Percentiles rank a stretch among this genome's conserved stretches.
phyloP scores from a whole-genome alignment of 2,797 vertebrate genomes.

The Staurois parvus region DNA sequence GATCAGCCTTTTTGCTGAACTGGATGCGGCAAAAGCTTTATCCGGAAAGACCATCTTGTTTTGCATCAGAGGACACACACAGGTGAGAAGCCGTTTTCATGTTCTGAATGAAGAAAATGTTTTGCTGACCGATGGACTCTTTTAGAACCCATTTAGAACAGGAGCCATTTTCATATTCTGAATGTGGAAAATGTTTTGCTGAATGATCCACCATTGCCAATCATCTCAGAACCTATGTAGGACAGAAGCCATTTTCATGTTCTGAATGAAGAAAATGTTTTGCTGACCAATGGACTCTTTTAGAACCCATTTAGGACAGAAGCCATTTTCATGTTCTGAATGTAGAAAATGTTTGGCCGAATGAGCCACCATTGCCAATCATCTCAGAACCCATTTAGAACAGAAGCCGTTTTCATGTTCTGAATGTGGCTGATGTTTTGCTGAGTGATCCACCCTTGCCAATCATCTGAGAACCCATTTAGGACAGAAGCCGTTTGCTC shows the following conservation, averaged over 20 bases:
- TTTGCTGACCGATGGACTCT: background rate
- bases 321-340: too few species aligned
- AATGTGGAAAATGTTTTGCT: too few species aligned
- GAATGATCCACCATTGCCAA: too few species aligned
- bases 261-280: background rate
- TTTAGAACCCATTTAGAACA: background rate
- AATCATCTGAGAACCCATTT: background rate
- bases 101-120: background rate
- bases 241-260: background rate
- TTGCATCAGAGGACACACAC: background rate
- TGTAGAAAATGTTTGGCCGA: too few species aligned
- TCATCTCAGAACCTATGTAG: too few species aligned
- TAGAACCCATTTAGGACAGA: background rate
- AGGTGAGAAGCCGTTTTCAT: background rate
- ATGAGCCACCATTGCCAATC: too few species aligned
- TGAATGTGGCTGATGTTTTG: background rate
- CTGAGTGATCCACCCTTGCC: background rate
- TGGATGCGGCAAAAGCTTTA: background rate
- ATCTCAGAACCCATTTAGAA: too few species aligned
- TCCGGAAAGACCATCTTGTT: background rate
- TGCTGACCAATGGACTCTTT: background rate
- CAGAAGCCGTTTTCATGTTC: slow-evolving; percentile 4
- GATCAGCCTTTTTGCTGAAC: background rate
- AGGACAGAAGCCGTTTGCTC: slow-evolving; percentile 13
- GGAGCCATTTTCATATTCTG: too few species aligned